These are phyloP conservation scores for Araneus ventricosus DNA, from an alignment of 1,140 invertebrate species.

Conservation along the genomic window DNA sequence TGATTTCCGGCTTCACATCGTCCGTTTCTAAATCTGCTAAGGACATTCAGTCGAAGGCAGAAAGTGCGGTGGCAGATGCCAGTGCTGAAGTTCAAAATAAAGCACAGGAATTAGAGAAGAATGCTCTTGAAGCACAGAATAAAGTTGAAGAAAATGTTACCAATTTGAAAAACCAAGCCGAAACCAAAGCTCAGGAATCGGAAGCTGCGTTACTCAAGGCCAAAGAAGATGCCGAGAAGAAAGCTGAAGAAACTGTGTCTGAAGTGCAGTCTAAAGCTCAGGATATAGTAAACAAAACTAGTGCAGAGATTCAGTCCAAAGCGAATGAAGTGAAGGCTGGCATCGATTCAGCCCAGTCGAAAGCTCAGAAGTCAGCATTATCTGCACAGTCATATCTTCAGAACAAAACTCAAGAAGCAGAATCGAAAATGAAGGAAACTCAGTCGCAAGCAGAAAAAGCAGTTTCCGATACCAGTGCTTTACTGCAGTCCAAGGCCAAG, in stretches of 20 bases:
- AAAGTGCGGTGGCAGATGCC: conserved; percentile 26
- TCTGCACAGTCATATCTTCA: conserved; percentile 51
- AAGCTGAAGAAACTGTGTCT: not conserved
- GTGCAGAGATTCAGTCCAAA: conserved; percentile 39
- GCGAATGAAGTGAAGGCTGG: conserved; percentile 52
- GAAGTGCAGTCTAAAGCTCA: conserved; percentile 46
- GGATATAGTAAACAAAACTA: conserved; percentile 47
- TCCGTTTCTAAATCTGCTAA: conserved; percentile 58
- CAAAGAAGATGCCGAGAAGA: conserved; percentile 62
- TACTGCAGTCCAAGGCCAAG: conserved; percentile 46
- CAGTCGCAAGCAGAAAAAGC: conserved; percentile 55
- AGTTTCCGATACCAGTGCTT: conserved; percentile 30
- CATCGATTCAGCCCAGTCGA: not conserved
- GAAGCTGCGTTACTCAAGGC: conserved; percentile 38
- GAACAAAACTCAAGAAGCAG: conserved; percentile 59
- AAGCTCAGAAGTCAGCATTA: conserved; percentile 39
- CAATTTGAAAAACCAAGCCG: conserved; percentile 47
- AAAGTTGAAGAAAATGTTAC: conserved; percentile 44
- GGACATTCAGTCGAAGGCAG: conserved; percentile 47
- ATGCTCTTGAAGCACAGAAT: conserved; percentile 10
- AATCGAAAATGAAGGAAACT: conserved; percentile 48
- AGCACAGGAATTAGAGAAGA: conserved; percentile 9
- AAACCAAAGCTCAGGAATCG: conserved; percentile 41
- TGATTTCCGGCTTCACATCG: conserved; percentile 43
- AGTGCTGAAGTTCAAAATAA: conserved; percentile 58